These are phyloP conservation scores for Synergus japonicus DNA, from an alignment of 2,888 invertebrate genomes.

Conservation along the genomic window DNA sequence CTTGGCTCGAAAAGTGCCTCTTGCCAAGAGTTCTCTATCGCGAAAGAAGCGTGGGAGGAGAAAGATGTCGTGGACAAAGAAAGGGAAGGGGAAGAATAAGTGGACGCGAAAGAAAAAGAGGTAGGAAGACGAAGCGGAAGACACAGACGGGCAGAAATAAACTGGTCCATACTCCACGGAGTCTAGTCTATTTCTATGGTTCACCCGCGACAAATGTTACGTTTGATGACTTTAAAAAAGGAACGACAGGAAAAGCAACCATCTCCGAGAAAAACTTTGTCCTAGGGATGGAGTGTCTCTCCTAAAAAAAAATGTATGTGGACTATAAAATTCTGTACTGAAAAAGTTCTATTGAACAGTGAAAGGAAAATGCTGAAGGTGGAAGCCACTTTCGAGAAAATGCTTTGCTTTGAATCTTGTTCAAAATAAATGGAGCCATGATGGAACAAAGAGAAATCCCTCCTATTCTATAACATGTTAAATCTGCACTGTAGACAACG, in stretches of 20 bases:
- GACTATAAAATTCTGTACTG: too few species aligned
- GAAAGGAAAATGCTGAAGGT: neutral
- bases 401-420: neutral
- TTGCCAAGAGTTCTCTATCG: conserved; percentile 55
- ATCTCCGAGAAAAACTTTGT: too few species aligned
- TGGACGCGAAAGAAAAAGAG: conserved; percentile 6
- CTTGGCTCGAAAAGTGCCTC: conserved; percentile 52
- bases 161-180: conserved; percentile 6
- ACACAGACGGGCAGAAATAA: conserved; percentile 42
- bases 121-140: conserved; percentile 41
- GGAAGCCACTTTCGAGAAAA: neutral
- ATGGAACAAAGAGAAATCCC: conserved; percentile 24
- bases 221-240: too few species aligned
- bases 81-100: conserved; percentile 39
- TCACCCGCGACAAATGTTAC: neutral
- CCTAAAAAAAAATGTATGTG: too few species aligned
- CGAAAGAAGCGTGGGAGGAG: conserved; percentile 48
- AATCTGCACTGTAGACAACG: conserved; percentile 12
- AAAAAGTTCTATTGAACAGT: neutral
- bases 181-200: neutral
- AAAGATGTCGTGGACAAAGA: conserved; percentile 48
- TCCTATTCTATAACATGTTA: conserved; percentile 12
- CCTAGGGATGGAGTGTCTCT: too few species aligned
- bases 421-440: conserved; percentile 21
- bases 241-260: too few species aligned